Base-by-base conservation (phyloP, 2,113 vertebrate species). In the Neolamprologus sp. region DNA sequence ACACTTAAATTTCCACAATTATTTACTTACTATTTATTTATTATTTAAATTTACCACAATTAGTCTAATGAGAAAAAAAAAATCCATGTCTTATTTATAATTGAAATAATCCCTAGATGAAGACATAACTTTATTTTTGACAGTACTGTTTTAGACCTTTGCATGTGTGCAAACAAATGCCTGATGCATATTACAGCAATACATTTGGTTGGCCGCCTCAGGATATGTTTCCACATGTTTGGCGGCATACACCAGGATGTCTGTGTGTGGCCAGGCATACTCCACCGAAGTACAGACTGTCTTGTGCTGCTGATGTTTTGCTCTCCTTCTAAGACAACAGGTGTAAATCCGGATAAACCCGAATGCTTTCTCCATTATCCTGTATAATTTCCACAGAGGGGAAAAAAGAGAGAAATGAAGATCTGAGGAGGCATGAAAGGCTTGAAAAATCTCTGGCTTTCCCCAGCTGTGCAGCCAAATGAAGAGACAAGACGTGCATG, bases 381-480 rank as follows among this genome's bases (percentile, higher is more conserved):
- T 80, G 35, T 13, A 68, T 82, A 57, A 94, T 91, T 90, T 93
- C 88, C 87, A 83, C 45, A 81, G 85, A 89, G 87, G 45, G 21
- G 16, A 5, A 53, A 12, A 81, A 33, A 21, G 55, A 49, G 35
- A 6, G 68, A 21, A 31, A 63, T 23, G 80, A 35, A 65, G 73
- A 49, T 78, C 63, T 71, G 79, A 83, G 37, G 58, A 88, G 33
- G 12, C 17, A 81, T 9, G 14, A 21, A 47, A 26, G 68, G 81
- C 60, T 63, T 28, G 17, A 35, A 31, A 79, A 85, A 60, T 45
- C 58, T 45, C 7, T 10, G 13, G 3, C 33, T 55, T 82, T 49
- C 13, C 49, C 17, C 73, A 79, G 80, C 81, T 85, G 81, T 40
- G 53, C 2, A 28, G 40, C 51, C 63, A 68, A 68, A 58, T 13